Base-by-base conservation (phyloP, 2,113 vertebrate genomes). In the Cynoglossus semilaevis region DNA sequence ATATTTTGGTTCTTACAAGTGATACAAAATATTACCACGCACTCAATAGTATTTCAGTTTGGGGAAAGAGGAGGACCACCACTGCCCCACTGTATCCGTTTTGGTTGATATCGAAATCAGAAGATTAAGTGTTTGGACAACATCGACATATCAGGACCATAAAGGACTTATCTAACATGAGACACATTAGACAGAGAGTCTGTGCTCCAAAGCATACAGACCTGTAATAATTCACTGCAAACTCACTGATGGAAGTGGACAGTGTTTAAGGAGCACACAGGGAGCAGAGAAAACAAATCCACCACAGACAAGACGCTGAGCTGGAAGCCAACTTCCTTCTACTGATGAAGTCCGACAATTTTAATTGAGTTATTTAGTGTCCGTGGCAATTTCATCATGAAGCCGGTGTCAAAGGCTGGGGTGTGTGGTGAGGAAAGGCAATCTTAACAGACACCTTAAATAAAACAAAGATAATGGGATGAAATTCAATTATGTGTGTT, bases 281-380 rank as follows among this genome's bases (percentile, higher is more conserved):
- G 16, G 34, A 14, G 70, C 40, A 0, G 42, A 47, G 49, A 74
- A 51, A 22, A 17, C 14, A 54, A 52, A 44, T 75, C 55, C 48
- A 52, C 65, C 52, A 41, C 49, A 15, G 59, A 65, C 71, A 60
- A 46, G 46, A 49, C 22, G 59, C 58, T 44, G 63, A 75, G 63
- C 58, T 65, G 51, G 51, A 57, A 76, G 58, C 60, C 9, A 44
- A 2, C 22, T 37, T 5, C 18, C 15, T 13, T 1, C 35, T 13
- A 7, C 69, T 74, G 80, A 76, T 62, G 38, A 41, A 59, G 72
- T 64, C 1, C 41, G 35, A 37, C 59, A 52, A 53, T 48, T 70
- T 76, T 85, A 84, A 85, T 75, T 77, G 79, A 77, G 63, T 72
- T 78, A 72, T 84, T 84, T 73, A 77, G 72, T 11, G 52, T 63